Conservation (phyloP, 2,113 vertebrate species). For the Saccopteryx bilineata region DNA sequence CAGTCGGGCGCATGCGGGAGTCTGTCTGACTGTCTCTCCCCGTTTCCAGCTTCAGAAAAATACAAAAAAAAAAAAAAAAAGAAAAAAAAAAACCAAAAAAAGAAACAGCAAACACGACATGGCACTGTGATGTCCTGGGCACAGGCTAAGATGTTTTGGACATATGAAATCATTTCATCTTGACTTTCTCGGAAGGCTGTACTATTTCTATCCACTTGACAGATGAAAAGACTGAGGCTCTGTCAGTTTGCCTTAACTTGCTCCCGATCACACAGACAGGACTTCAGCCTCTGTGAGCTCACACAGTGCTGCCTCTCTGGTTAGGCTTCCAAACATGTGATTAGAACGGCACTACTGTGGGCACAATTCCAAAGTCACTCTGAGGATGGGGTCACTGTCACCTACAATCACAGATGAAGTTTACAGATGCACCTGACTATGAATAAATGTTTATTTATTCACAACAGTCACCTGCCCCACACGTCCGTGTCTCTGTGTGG, state of each 20-base stretch:
- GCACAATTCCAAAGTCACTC: background rate
- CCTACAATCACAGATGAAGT: background rate
- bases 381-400: background rate
- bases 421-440: background rate
- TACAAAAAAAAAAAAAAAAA: too few species aligned
- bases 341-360: background rate
- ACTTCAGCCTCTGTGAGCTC: background rate
- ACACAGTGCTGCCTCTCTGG: background rate
- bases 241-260: background rate
- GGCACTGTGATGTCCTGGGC: background rate
- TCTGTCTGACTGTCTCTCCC: too few species aligned
- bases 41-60: too few species aligned
- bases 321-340: background rate
- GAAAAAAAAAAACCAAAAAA: too few species aligned
- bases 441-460: background rate
- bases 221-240: background rate
- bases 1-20: too few species aligned
- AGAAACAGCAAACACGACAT: background rate
- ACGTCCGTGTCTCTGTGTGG: background rate
- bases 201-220: background rate
- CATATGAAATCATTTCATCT: background rate
- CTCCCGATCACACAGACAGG: background rate
- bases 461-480: background rate
- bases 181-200: background rate
- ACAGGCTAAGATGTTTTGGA: background rate